Evolutionary conservation across 2,797 vertebrate species (phyloP).

Genomic region (Periophthalmus magnuspinnatus): DNA sequence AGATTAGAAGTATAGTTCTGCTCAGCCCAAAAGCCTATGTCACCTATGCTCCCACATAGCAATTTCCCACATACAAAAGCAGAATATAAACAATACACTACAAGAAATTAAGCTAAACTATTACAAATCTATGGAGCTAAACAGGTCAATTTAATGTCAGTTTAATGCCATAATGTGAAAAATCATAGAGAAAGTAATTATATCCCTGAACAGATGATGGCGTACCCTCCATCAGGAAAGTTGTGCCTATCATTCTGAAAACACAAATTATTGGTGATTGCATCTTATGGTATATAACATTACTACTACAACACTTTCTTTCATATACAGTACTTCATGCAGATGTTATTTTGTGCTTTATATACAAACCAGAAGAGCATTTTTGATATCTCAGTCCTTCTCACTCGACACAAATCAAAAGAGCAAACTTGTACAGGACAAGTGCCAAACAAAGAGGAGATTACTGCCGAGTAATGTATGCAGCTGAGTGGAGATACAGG

Average conservation of each 20-base stretch:
- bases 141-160: no score
- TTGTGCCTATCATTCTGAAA: neutral
- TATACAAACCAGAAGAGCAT: neutral
- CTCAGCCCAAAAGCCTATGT: no score
- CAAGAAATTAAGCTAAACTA: no score
- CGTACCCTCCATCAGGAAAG: no score
- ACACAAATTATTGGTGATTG: neutral
- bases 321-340: neutral
- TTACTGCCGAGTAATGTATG: constrained; percentile 19
- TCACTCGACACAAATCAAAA: constrained; percentile 19
- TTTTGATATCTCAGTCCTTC: constrained; percentile 42
- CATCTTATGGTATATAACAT: neutral
- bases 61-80: no score
- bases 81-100: no score
- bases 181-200: no score
- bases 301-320: neutral
- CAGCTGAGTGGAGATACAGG: constrained; percentile 13
- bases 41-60: no score
- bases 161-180: no score
- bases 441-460: constrained; percentile 3
- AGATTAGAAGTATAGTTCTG: no score
- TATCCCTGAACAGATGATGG: no score
- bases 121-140: no score
- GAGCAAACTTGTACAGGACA: constrained; percentile 12
- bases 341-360: neutral